A percentile compares a stretch with the other conserved stretches of the same genome.
Evolutionary conservation across 2,888 invertebrate genomes (phyloP).

Genomic region (Polyploca ridens): DNA sequence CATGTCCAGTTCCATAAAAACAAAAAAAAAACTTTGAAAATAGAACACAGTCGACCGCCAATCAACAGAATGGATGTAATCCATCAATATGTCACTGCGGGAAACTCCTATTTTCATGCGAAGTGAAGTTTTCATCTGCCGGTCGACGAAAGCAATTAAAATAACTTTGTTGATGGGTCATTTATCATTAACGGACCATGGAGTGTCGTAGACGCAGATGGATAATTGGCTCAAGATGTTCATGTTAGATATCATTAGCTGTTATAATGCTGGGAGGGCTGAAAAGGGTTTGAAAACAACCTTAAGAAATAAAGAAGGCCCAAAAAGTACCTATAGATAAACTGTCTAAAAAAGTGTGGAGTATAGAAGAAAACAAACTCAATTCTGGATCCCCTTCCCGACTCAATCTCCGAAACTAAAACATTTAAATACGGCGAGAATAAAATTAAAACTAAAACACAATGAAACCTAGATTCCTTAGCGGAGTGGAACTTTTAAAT

Average conservation of each 20-base stretch:
- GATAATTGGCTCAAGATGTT: conserved; percentile 8
- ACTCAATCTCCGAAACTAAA: not conserved
- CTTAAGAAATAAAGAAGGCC: not conserved
- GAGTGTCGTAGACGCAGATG: not conserved
- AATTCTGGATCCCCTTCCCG: not conserved
- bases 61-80: conserved; percentile 67
- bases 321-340: not conserved
- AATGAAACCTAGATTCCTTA: not conserved
- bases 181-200: conserved; percentile 10
- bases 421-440: conserved; percentile 2
- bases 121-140: conserved; percentile 42
- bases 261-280: not conserved
- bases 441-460: conserved; percentile 4
- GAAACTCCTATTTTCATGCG: conserved; percentile 60
- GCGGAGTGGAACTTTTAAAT: not conserved
- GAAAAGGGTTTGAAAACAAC: not conserved
- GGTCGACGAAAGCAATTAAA: conserved; percentile 56
- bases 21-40: conserved; percentile 21
- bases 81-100: conserved; percentile 62
- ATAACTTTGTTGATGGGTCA: conserved; percentile 36
- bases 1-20: conserved; percentile 22
- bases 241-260: conserved; percentile 3
- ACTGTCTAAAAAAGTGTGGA: too few species aligned
- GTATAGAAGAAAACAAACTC: too few species aligned
- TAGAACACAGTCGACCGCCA: conserved; percentile 60